Base-by-base conservation (phyloP, 1,140 invertebrate genomes). In the Gryon sp. region DNA sequence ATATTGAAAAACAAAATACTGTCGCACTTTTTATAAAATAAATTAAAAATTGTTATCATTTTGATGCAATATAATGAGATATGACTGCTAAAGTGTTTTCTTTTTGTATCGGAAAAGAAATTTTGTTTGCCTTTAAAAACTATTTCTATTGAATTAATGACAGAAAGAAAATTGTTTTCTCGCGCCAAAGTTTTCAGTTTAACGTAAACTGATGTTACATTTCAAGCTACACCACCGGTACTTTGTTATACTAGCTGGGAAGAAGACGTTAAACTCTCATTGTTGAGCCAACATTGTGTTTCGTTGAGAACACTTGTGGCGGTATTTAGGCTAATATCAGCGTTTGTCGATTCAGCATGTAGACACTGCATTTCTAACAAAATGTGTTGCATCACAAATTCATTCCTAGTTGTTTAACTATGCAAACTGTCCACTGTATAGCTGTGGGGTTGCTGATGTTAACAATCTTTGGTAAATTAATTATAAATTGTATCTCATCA, bases 241-340 rank as follows among this genome's bases (percentile, higher is more conserved):
- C 52, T 59, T 70, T 70, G 46, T 59, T 70, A 53, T 24, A 45
- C 15, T 48, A 15, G 52, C 20, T 2, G n/a, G 26, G 43, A 69
- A 59, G 65, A 69, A 69, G 45, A 69, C 53, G 45, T 69, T 69
- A 59, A 59, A 59, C 52, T 69, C 53, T 41, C 52, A 50, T 59
- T 59, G 52, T 46, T 59, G 45, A 22, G 2, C 19, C 9, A 59
- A 59, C 43, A 50, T 40, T 50, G 43, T 48, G 26, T 69, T 50
- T 59, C 26, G 65, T 32, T 41, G 53, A 50, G 45, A 48, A 69
- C 43, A 59, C 52, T 69, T 69, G 65, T 34, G 50, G 63, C 32
- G 16, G 63, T 68, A 68, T 57, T 68, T 57, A 57, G 63, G 52
- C 52, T 66, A 55, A 66, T 26, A 55, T 66, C 62, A 38, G n/a